Evolutionary conservation across 2,113 vertebrate species (phyloP), one percentile per base, ranked within the genome.

Genomic region (Tamias sibiricus): DNA sequence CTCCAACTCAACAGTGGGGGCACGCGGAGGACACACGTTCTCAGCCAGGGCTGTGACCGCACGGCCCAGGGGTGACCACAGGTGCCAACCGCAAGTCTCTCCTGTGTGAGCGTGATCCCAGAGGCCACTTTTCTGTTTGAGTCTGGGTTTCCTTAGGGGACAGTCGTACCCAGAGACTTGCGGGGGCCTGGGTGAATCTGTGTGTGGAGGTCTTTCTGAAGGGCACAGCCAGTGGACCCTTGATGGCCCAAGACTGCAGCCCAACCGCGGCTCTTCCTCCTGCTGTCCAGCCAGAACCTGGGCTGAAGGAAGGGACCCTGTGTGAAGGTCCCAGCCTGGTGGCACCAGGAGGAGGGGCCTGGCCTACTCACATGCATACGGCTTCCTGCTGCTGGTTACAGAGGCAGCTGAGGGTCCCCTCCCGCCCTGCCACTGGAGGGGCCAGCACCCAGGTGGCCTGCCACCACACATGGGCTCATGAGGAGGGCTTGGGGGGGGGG

Each of bases 41-140:
- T 54, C 6, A 69, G 37, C 37, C 2, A 1, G 30, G 32, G 30
- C 42, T 17, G 8, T 7, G 26, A 22, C 19, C n/a, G 0, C 0
- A 4, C 20, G 32, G 10, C 42, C 11, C 1, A 10, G 8, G 62
- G 6, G 1, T 12, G 59, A 26, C 8, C 57, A 26, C 57, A 59
- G 4, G 8, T 3, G 47, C 3, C 6, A 22, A 17, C 9, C 4
- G 26, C 49, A 4, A 4, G 32, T 84, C 80, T 24, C 28, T 19
- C 9, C 30, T 3, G 40, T 37, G 24, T 4, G 4, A 10, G 35
- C 22, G 1, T 8, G 11, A 37, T 4, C 42, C 20, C 4, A 3
- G 7, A 12, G 59, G 57, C 37, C 28, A 42, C 44, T n/a, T 74
- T 59, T 64, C 26, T n/a, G 40, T 49, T 37, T 11, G 19, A 32